Percentiles rank a stretch among this genome's conserved stretches.
Evolutionary conservation across 2,113 vertebrate genomes (phyloP).

Genomic region (Callithrix jacchus): DNA sequence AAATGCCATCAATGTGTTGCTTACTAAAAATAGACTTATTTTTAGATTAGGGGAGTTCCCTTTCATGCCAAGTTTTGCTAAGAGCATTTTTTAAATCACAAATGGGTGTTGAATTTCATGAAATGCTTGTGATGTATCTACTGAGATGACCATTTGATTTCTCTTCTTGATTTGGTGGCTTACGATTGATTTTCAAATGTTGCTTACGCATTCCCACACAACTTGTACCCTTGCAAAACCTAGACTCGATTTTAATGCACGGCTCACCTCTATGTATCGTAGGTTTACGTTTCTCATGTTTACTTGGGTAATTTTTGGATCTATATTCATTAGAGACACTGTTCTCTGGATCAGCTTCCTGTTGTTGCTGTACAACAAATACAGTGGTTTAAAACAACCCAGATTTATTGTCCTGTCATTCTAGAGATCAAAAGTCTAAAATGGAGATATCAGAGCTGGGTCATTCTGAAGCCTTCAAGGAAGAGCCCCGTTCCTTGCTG

Average conservation of each 20-base stretch:
- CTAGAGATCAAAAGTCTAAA: neutral
- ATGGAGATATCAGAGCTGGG: neutral
- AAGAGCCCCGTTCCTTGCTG: rapidly evolving
- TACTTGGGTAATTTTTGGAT: neutral
- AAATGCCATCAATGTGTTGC: neutral
- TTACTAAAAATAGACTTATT: neutral
- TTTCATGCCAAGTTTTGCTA: neutral
- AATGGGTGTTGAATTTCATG: neutral
- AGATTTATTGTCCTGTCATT: neutral
- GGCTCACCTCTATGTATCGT: rapidly evolving
- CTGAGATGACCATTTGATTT: neutral
- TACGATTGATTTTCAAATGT: neutral
- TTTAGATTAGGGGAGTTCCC: neutral
- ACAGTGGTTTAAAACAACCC: neutral
- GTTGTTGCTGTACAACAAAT: neutral
- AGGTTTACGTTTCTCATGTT: neutral
- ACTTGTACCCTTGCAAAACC: too few species aligned
- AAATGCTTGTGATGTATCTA: neutral
- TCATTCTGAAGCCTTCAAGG: neutral
- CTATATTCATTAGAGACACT: neutral
- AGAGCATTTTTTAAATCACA: neutral
- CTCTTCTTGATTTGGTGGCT: neutral
- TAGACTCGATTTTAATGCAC: rapidly evolving
- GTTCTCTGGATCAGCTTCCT: neutral
- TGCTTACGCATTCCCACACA: neutral